phyloP scores from a whole-genome alignment of 1,140 invertebrate genomes.

The Dufourea novaeangliae region DNA sequence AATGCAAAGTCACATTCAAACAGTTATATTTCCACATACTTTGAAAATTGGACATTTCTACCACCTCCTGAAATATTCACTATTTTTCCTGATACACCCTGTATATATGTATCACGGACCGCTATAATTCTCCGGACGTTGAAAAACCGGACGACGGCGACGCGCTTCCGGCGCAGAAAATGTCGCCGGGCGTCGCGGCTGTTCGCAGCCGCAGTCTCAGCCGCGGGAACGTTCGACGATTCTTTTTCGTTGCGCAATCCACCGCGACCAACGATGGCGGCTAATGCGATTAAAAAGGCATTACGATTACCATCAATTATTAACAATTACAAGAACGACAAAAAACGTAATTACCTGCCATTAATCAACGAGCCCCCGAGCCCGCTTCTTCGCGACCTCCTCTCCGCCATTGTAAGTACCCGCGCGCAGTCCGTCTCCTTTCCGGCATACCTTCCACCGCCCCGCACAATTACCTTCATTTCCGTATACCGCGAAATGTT shows the following conservation, averaged over 20 bases:
- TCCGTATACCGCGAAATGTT: constrained; percentile 38
- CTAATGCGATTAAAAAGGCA: constrained; percentile 77
- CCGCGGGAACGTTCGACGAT: constrained; percentile 61
- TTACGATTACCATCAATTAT: constrained; percentile 80
- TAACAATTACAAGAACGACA: constrained; percentile 77
- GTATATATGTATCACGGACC: no score
- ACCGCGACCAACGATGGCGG: constrained; percentile 42
- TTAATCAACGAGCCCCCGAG: constrained; percentile 72
- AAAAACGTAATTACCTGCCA: constrained; percentile 78
- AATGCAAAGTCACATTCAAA: no score
- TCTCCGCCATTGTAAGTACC: neutral
- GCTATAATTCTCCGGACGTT: constrained; percentile 42
- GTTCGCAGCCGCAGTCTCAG: constrained; percentile 8
- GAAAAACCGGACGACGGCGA: constrained; percentile 29
- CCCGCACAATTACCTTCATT: constrained; percentile 26
- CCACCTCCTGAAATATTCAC: no score
- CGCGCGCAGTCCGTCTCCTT: neutral
- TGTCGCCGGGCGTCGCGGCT: neutral
- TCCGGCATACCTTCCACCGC: neutral
- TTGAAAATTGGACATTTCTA: neutral
- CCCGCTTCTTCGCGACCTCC: constrained; percentile 35
- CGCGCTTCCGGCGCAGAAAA: constrained; percentile 47
- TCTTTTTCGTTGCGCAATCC: constrained; percentile 72
- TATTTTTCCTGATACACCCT: no score
- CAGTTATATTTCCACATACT: no score